Evolutionary conservation across 23 tunicate species (phyloP).

Genomic region (Trididemnum nubilum): DNA sequence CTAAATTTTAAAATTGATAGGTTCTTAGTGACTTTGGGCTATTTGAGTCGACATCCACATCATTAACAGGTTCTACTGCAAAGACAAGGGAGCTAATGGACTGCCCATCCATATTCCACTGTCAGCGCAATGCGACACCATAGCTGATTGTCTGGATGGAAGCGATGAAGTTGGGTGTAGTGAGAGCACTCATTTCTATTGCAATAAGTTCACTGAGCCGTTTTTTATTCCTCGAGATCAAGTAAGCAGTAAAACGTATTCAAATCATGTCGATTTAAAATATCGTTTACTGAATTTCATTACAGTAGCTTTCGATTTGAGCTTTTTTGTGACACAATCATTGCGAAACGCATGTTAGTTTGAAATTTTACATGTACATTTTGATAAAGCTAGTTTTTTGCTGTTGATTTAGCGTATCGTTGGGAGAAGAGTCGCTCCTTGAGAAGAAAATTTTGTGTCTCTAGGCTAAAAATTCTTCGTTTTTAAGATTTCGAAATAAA

Average conservation of each 20-base stretch:
- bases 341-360: no score
- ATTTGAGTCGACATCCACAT: background rate
- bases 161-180: slow-evolving; percentile 70
- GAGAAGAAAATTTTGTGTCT: no score
- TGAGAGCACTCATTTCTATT: slow-evolving; percentile 64
- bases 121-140: slow-evolving; percentile 34
- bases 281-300: background rate
- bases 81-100: slow-evolving; percentile 34
- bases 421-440: no score
- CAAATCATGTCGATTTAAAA: background rate
- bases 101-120: slow-evolving; percentile 66
- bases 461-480: no score
- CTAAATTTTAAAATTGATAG: no score
- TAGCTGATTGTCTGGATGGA: slow-evolving; percentile 64
- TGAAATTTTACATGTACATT: no score
- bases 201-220: slow-evolving; percentile 30
- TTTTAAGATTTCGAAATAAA: no score
- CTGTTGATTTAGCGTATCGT: background rate
- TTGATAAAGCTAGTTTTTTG: no score
- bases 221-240: slow-evolving; percentile 18
- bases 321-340: no score
- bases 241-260: slow-evolving; percentile 5
- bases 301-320: no score
- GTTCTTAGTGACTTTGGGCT: no score
- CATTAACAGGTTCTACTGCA: slow-evolving; percentile 52